These are phyloP conservation scores for Cylas formicarius DNA, from an alignment of 1,140 invertebrate genomes.

Conservation along the genomic window DNA sequence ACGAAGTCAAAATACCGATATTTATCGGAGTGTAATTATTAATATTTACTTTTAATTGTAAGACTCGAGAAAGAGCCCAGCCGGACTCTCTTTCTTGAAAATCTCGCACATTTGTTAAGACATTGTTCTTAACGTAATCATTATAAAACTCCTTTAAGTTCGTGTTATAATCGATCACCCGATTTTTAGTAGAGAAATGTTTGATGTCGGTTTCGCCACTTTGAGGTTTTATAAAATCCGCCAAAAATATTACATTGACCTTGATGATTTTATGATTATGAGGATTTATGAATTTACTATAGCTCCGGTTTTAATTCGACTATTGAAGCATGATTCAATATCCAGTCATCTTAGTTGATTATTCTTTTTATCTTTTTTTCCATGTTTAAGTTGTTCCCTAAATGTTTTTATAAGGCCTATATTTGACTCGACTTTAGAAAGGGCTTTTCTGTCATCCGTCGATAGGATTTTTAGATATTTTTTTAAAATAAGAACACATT, in stretches of 20 bases:
- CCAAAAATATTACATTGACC: conserved; percentile 16
- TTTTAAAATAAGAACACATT: too few species aligned
- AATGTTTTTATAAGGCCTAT: too few species aligned
- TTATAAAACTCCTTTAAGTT: conserved; percentile 20
- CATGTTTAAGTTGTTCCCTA: too few species aligned
- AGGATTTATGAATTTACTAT: conserved; percentile 8
- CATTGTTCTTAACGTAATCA: conserved; percentile 11
- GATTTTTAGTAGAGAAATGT: conserved; percentile 13
- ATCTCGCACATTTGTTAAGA: conserved; percentile 26
- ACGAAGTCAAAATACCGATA: conserved; percentile 19
- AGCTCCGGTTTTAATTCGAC: neutral
- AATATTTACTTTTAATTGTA: conserved; percentile 28
- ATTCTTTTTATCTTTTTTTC: too few species aligned
- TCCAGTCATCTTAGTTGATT: neutral
- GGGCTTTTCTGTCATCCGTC: too few species aligned
- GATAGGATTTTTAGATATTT: too few species aligned
- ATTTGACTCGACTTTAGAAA: too few species aligned
- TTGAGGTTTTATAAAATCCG: conserved; percentile 15
- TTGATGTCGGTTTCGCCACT: conserved; percentile 5
- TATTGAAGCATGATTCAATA: neutral
- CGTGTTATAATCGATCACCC: conserved; percentile 13
- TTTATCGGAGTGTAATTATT: conserved; percentile 35
- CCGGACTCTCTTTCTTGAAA: conserved; percentile 36
- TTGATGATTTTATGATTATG: conserved; percentile 9
- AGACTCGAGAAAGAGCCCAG: conserved; percentile 33